These are phyloP conservation scores for Lacerta agilis DNA, from an alignment of 2,797 vertebrate genomes.

Conservation along the genomic window DNA sequence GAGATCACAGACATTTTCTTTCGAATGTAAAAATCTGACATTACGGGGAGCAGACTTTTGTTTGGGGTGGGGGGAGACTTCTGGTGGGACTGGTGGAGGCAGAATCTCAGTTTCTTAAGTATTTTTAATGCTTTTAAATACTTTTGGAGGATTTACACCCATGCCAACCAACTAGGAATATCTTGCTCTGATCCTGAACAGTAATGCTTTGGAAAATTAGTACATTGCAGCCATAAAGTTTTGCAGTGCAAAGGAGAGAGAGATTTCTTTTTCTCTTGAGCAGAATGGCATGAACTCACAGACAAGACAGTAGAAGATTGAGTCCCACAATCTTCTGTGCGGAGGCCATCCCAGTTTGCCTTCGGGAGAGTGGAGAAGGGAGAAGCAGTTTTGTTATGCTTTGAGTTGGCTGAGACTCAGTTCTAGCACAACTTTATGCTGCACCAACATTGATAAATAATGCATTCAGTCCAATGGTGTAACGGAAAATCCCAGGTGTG, in stretches of 20 bases:
- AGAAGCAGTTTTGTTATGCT: not conserved
- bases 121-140: too few species aligned
- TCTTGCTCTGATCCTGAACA: not conserved
- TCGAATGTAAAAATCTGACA: too few species aligned
- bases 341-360: not conserved
- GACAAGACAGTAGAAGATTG: not conserved
- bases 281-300: not conserved
- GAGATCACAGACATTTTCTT: too few species aligned
- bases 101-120: too few species aligned
- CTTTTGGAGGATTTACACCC: too few species aligned
- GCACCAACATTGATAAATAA: not conserved
- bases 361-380: not conserved
- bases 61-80: too few species aligned
- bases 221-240: not conserved
- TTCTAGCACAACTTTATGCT: not conserved
- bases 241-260: not conserved
- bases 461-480: too few species aligned
- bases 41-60: too few species aligned
- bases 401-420: not conserved
- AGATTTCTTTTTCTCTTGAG: not conserved
- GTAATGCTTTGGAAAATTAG: not conserved
- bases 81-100: too few species aligned
- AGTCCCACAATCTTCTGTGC: not conserved
- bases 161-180: too few species aligned
- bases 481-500: too few species aligned